phyloP scores from a whole-genome alignment of 1,140 invertebrate species.

The Callitettix versicolor region DNA sequence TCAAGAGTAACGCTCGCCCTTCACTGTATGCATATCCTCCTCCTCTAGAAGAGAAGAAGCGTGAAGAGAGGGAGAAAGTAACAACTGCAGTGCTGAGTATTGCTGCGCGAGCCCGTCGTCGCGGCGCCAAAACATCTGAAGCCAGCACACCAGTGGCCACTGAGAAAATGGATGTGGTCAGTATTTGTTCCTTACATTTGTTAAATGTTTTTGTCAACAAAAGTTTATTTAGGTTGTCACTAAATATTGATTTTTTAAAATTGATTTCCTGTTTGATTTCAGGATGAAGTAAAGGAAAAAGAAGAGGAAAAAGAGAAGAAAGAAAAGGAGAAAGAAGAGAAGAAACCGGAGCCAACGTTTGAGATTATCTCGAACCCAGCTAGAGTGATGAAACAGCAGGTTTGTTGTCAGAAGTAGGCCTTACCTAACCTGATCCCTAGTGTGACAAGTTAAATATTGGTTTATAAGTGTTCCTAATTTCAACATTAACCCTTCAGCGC shows the following conservation, averaged over 20 bases:
- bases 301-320: slow-evolving; percentile 42
- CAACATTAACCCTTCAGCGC: no score
- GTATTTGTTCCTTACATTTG: slow-evolving; percentile 9
- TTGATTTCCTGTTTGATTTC: no score
- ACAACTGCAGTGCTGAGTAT: slow-evolving; percentile 96
- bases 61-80: slow-evolving; percentile 89
- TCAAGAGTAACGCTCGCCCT: slow-evolving; percentile 87
- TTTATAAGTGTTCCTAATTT: no score
- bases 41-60: slow-evolving; percentile 94
- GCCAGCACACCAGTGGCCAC: slow-evolving; percentile 29
- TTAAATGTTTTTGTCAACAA: no score
- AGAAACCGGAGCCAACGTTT: slow-evolving; percentile 68
- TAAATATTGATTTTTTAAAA: no score
- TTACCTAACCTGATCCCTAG: neutral
- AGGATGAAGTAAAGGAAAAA: slow-evolving; percentile 36
- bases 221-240: no score
- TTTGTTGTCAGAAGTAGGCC: slow-evolving; percentile 19
- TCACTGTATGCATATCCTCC: slow-evolving; percentile 94
- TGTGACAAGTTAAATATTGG: no score
- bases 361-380: slow-evolving; percentile 92
- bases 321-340: slow-evolving; percentile 60
- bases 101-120: slow-evolving; percentile 78
- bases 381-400: slow-evolving; percentile 83
- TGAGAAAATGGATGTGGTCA: slow-evolving; percentile 38
- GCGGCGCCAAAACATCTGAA: slow-evolving; percentile 46